Evolutionary conservation across 2,113 vertebrate species (phyloP).

Genomic region (Anarhynchus alexandrinus): DNA sequence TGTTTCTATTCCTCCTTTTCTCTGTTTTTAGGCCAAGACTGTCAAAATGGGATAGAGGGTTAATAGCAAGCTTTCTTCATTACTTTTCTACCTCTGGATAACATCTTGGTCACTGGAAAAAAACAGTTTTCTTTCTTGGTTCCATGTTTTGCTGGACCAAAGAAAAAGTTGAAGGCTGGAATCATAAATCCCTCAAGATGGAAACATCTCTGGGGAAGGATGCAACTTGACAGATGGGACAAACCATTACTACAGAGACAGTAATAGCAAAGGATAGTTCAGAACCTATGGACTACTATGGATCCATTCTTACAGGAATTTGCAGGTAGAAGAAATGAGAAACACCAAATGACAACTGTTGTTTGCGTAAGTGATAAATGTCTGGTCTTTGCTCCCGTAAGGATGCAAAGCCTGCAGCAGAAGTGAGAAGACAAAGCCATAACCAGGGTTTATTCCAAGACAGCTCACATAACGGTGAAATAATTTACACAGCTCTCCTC

Average conservation of each 20-base stretch:
- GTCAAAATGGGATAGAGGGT: neutral
- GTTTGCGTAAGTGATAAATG: neutral
- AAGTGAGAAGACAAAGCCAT: neutral
- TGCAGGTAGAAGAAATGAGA: neutral
- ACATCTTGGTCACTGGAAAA: neutral
- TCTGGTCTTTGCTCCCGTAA: neutral
- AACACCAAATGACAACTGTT: neutral
- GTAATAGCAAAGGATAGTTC: neutral
- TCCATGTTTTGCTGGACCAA: neutral
- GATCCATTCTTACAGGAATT: neutral
- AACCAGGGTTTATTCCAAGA: neutral
- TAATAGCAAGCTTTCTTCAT: neutral
- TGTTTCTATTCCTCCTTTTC: neutral
- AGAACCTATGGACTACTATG: neutral
- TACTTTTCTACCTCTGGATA: neutral
- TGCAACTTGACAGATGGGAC: neutral
- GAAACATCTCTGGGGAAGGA: neutral
- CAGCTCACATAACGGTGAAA: accelerated
- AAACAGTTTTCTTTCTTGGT: neutral
- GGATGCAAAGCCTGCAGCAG: neutral
- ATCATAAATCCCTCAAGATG: neutral
- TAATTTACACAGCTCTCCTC: neutral
- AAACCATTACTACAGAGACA: neutral
- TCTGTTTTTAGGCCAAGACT: neutral
- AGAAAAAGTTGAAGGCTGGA: neutral